phyloP scores from a whole-genome alignment of 1,140 invertebrate species.

The Bombus consobrinus region DNA sequence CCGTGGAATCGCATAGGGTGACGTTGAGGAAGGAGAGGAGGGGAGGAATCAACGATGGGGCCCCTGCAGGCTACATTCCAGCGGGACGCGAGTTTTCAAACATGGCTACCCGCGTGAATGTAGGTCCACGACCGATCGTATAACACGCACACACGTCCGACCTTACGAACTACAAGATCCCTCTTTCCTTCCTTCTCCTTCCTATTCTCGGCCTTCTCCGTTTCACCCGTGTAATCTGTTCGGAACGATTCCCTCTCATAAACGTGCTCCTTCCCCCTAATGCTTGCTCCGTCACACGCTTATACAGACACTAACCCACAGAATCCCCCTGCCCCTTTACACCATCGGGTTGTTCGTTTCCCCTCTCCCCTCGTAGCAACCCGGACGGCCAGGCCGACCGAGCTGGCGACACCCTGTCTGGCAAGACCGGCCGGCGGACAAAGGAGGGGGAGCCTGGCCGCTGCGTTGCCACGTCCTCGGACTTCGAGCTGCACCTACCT shows the following conservation, averaged over 20 bases:
- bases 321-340: constrained; percentile 44
- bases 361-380: constrained; percentile 78
- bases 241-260: constrained; percentile 57
- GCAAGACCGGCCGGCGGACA: constrained; percentile 85
- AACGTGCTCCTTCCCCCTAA: constrained; percentile 51
- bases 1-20: constrained; percentile 47
- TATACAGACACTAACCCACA: constrained; percentile 41
- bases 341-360: constrained; percentile 57
- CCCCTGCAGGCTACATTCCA: constrained; percentile 79
- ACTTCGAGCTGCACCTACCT: constrained; percentile 71
- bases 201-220: constrained; percentile 49
- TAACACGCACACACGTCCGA: constrained; percentile 69
- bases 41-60: constrained; percentile 63
- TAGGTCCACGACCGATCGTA: constrained; percentile 82
- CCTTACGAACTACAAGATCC: constrained; percentile 24
- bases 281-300: constrained; percentile 52
- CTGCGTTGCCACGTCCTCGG: constrained; percentile 86
- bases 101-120: constrained; percentile 81
- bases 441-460: constrained; percentile 78
- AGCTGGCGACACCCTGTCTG: constrained; percentile 95
- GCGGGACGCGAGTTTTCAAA: constrained; percentile 80
- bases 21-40: neutral
- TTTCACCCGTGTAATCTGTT: constrained; percentile 54
- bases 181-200: constrained; percentile 32
- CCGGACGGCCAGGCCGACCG: constrained; percentile 88